Evolutionary conservation across 2,888 invertebrate species (phyloP).

Genomic region (Camponotus fellah): DNA sequence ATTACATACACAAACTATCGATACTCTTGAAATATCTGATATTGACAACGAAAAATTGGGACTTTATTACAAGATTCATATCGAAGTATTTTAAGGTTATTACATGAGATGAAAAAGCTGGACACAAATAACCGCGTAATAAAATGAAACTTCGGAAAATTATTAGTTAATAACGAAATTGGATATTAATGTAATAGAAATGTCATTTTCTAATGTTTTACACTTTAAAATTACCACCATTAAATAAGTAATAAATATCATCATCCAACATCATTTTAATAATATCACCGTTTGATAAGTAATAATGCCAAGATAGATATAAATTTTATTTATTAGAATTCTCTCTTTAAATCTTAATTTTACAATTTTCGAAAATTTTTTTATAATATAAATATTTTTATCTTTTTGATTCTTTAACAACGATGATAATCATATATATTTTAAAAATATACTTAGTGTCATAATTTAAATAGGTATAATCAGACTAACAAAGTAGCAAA

Average conservation of each 20-base stretch:
- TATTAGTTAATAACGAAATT: constrained; percentile 26
- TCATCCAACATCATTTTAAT: background rate
- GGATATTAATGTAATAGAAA: constrained; percentile 6
- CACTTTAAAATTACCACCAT: too few species aligned
- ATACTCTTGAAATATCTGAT: background rate
- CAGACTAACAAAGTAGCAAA: background rate
- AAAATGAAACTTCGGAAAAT: constrained; percentile 12
- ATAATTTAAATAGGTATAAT: background rate
- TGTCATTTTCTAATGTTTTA: too few species aligned
- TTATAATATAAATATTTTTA: background rate
- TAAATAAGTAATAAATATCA: too few species aligned
- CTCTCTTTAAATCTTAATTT: background rate
- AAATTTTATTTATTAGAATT: background rate
- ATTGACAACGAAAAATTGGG: background rate
- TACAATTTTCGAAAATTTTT: background rate
- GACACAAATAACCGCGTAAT: background rate
- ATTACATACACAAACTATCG: background rate
- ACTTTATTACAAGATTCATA: background rate
- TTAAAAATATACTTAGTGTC: background rate
- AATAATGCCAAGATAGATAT: background rate
- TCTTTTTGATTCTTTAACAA: too few species aligned
- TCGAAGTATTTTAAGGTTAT: constrained; percentile 17
- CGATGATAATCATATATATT: background rate
- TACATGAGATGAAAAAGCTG: constrained; percentile 23
- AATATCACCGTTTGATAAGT: background rate